Conservation (phyloP, 2,888 invertebrate genomes). For the Ichneumoninae sp. region DNA sequence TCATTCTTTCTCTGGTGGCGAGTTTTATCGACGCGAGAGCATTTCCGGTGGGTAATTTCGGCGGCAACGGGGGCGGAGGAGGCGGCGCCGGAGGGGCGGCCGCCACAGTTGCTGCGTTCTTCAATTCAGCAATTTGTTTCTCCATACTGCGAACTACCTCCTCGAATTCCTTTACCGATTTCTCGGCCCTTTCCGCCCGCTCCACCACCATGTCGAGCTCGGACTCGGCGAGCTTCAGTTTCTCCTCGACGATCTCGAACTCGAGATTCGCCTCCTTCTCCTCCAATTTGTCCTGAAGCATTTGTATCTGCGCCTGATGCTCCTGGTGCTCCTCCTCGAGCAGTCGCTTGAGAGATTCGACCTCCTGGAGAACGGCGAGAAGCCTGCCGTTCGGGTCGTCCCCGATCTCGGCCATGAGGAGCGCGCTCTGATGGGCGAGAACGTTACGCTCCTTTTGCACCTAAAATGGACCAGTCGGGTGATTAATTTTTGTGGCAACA, state of each 20-base stretch:
- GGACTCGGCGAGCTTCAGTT: slow-evolving; percentile 89
- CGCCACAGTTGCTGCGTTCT: slow-evolving; percentile 74
- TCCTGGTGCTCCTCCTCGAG: slow-evolving; percentile 87
- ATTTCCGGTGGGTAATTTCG: slow-evolving; percentile 80
- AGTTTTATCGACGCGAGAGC: slow-evolving; percentile 80
- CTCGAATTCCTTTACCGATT: slow-evolving; percentile 81
- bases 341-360: slow-evolving; percentile 87
- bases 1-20: slow-evolving; percentile 76
- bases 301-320: slow-evolving; percentile 86
- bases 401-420: slow-evolving; percentile 87
- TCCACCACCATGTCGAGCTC: slow-evolving; percentile 87
- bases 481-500: background rate
- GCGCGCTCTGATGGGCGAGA: slow-evolving; percentile 88
- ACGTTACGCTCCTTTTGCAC: slow-evolving; percentile 88
- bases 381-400: slow-evolving; percentile 86
- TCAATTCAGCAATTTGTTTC: slow-evolving; percentile 76
- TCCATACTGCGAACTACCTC: slow-evolving; percentile 73
- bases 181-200: slow-evolving; percentile 87
- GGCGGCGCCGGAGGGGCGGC: slow-evolving; percentile 85
- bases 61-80: slow-evolving; percentile 83
- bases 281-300: slow-evolving; percentile 88
- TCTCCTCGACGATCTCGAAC: slow-evolving; percentile 89
- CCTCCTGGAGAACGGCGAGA: slow-evolving; percentile 86
- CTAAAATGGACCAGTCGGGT: slow-evolving; percentile 70
- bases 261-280: slow-evolving; percentile 89